Base-by-base conservation (phyloP, 2,113 vertebrate species). In the Protomyctophum bolini region DNA sequence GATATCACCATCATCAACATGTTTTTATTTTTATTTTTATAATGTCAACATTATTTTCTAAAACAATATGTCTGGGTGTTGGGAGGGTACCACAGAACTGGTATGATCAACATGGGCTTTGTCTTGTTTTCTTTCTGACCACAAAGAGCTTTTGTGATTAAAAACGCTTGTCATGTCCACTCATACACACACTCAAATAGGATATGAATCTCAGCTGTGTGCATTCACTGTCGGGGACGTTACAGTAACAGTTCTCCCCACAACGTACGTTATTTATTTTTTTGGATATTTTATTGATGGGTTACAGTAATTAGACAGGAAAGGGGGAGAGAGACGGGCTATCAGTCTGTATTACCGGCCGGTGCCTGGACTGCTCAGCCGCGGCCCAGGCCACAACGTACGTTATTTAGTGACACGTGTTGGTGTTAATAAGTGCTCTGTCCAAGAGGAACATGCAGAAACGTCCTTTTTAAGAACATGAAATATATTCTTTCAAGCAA, bases 361-460 rank as follows among this genome's bases (percentile, higher is more conserved):
- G 21, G 21, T 21, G 21, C 21, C 21, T 21, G 21, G 21, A 21
- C 21, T 21, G 21, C 21, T 21, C 21, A 21, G 21, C 21, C 21
- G 21, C 21, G 21, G 21, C 21, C 21, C 33, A 41, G 33, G 33
- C 33, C 63, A 58, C 52, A 58, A 50, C 57, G 49, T 14, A 2
- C 73, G 72, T 60, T 47, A 57, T 59, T 3, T 64, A 52, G 68
- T 57, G 21, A 7, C 77, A 72, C 74, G 72, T 76, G 87, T 69
- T 68, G 65, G 15, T 54, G 52, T 69, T 71, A 69, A 74, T 77
- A 68, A 81, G 14, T 56, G 63, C 66, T 78, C 68, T 45, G 73
- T 81, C 73, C 66, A 78, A 68, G 67, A 76, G 66, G 71, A 63
- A 54, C 69, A 70, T 70, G 83, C 77, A 55, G 1, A 21, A 66